These are phyloP conservation scores for Chelonus insularis DNA, from an alignment of 1,140 invertebrate genomes.

Conservation along the genomic window DNA sequence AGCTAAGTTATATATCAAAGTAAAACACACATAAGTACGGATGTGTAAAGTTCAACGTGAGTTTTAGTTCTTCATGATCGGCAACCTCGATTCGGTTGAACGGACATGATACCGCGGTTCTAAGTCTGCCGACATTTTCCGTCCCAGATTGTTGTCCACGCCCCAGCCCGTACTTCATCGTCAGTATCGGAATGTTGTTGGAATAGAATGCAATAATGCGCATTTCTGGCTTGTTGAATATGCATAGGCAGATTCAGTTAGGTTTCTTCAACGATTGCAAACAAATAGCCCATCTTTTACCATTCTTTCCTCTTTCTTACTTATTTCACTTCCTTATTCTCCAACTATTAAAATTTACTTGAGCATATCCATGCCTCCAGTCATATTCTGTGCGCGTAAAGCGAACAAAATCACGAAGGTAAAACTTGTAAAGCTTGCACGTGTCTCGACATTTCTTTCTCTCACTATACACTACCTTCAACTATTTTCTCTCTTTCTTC, in stretches of 20 bases:
- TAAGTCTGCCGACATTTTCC: conserved; percentile 5
- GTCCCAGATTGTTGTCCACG: not conserved
- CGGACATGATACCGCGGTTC: not conserved
- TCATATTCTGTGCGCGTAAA: conserved; percentile 1
- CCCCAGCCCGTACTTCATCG: not conserved
- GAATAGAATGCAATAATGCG: not conserved
- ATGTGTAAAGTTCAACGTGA: not conserved
- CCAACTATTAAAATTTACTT: not conserved
- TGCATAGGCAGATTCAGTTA: not conserved
- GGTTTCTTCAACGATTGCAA: not conserved
- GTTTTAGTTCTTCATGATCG: not conserved
- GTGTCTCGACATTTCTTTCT: not conserved
- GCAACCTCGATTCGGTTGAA: conserved; percentile 2
- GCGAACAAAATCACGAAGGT: not conserved
- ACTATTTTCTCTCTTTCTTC: not conserved
- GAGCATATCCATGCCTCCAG: not conserved
- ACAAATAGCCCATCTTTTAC: not conserved
- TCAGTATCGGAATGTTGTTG: not conserved
- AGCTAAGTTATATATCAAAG: too few relatives aligned
- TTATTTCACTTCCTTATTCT: not conserved
- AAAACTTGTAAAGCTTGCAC: not conserved
- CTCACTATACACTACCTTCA: not conserved
- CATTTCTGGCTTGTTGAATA: not conserved
- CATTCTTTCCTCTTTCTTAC: not conserved
- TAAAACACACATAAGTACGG: not conserved